phyloP scores from a whole-genome alignment of 2,113 vertebrate species.

The Trematocara nigrifrons region DNA sequence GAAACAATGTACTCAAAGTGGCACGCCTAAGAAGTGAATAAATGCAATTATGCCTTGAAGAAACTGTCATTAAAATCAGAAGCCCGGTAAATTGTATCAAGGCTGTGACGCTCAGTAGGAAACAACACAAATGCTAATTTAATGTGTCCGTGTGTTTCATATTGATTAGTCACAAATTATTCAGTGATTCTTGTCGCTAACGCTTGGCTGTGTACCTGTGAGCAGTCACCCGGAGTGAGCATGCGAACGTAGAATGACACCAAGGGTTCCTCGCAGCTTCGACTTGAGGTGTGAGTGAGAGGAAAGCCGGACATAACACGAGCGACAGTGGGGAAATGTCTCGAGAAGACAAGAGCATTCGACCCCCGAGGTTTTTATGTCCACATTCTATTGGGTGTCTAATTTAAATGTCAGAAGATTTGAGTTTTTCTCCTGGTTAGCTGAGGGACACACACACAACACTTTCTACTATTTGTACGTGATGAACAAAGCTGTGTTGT shows the following conservation, averaged over 20 bases:
- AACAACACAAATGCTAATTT: conserved; percentile 10
- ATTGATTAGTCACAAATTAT: conserved; percentile 58
- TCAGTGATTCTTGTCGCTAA: conserved; percentile 44
- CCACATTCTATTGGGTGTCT: background rate
- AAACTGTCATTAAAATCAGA: background rate
- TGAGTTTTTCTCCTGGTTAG: background rate
- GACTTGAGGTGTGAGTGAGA: conserved; percentile 22
- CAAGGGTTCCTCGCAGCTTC: background rate
- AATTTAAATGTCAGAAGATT: conserved; percentile 11
- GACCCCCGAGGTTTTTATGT: background rate
- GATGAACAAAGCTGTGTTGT: conserved; percentile 2
- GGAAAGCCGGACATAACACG: background rate
- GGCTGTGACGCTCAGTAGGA: background rate
- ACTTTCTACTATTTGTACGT: background rate
- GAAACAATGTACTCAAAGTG: background rate
- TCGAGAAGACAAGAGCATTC: background rate
- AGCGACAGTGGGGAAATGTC: background rate
- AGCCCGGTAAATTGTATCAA: background rate
- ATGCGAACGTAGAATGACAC: conserved; percentile 1
- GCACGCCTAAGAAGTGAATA: background rate
- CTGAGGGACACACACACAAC: background rate
- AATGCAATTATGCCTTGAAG: background rate
- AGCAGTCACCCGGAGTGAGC: background rate
- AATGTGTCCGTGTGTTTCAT: background rate
- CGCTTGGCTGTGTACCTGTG: conserved; percentile 17